Evolutionary conservation across 2,888 invertebrate species (phyloP).

Genomic region (Serrognathus titanus): DNA sequence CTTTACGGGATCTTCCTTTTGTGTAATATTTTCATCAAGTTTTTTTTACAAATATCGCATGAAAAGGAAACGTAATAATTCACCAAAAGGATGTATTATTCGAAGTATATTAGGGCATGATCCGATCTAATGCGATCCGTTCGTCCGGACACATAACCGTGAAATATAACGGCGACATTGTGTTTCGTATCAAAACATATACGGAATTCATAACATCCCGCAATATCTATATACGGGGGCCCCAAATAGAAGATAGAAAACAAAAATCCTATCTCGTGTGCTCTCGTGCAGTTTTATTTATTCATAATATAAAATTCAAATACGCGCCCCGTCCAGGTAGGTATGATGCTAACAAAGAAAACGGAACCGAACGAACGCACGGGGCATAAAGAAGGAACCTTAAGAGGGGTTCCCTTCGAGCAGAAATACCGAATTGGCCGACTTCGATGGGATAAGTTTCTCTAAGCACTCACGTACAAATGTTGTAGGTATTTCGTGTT

Average conservation of each 20-base stretch:
- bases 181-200: not conserved
- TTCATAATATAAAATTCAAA: constrained; percentile 7
- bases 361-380: not conserved
- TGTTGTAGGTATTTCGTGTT: not conserved
- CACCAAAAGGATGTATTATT: too few relatives aligned
- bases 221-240: not conserved
- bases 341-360: constrained; percentile 5
- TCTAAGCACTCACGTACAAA: not conserved
- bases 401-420: not conserved
- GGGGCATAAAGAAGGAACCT: not conserved
- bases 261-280: not conserved
- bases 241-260: not conserved
- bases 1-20: too few relatives aligned
- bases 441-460: not conserved
- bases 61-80: too few relatives aligned
- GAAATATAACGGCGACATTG: not conserved
- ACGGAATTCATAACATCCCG: not conserved
- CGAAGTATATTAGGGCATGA: too few relatives aligned
- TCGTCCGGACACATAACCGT: not conserved
- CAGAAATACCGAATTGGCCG: constrained; percentile 2
- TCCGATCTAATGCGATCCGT: too few relatives aligned
- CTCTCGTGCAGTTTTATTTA: constrained; percentile 1
- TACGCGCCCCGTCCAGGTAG: not conserved
- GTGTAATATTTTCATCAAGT: too few relatives aligned
- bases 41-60: too few relatives aligned